Conservation (phyloP, 2,888 invertebrate species). For the Chrysotoxum bicinctum region DNA sequence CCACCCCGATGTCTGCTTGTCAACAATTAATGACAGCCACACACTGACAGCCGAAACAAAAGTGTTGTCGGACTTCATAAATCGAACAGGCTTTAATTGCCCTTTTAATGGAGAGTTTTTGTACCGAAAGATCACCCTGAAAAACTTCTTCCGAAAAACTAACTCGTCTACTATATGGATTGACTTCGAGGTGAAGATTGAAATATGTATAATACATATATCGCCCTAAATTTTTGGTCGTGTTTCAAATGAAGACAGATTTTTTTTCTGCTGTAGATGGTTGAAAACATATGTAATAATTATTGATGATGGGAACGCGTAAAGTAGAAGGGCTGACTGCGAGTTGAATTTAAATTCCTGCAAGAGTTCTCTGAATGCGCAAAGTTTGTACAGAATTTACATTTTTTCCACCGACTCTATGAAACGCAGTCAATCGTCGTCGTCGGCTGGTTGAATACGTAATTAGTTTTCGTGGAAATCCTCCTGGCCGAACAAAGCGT, state of each 20-base stretch:
- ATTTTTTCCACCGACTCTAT: background rate
- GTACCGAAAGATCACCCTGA: background rate
- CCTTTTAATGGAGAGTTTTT: background rate
- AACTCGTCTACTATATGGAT: slow-evolving; percentile 1
- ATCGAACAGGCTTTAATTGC: slow-evolving; percentile 44
- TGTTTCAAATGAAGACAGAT: slow-evolving; percentile 25
- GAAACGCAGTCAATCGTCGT: background rate
- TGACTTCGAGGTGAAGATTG: slow-evolving; percentile 47
- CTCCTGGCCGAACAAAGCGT: slow-evolving; percentile 10
- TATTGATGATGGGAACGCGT: slow-evolving; percentile 29
- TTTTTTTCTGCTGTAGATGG: background rate
- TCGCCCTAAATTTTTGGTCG: slow-evolving; percentile 43
- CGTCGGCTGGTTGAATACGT: slow-evolving; percentile 17
- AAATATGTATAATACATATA: slow-evolving; percentile 41
- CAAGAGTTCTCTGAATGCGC: slow-evolving; percentile 6
- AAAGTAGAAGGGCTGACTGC: slow-evolving; percentile 22
- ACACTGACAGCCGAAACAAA: slow-evolving; percentile 28
- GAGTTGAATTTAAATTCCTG: slow-evolving; percentile 41
- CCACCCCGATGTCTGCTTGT: slow-evolving; percentile 23
- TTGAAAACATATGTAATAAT: slow-evolving; percentile 40
- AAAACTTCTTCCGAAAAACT: background rate
- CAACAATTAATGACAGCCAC: slow-evolving; percentile 39
- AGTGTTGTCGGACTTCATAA: slow-evolving; percentile 44
- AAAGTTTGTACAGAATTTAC: slow-evolving; percentile 19
- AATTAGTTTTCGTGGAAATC: slow-evolving; percentile 37